Base-by-base conservation (phyloP, 2,113 vertebrate species). In the Gasterosteus aculeatus region DNA sequence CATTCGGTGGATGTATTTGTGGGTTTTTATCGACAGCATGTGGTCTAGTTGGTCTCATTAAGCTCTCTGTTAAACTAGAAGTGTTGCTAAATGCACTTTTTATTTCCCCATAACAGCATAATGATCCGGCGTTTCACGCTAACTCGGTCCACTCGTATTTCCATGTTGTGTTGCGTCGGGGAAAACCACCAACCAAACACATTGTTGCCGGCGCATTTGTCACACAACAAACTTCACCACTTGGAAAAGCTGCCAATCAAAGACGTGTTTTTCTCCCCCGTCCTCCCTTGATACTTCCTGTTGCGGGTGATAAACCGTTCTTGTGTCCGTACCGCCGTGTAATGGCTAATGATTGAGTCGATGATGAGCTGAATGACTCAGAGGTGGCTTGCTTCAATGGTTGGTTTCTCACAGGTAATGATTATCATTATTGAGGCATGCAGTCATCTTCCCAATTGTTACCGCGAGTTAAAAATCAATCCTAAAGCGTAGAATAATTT, bases 11-110 rank as follows among this genome's bases (percentile, higher is more conserved):
- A 15, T 16, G 59, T 58, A 42, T 56, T 26, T 39, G 11, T 44
- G 60, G 65, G 41, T 77, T 51, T 77, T 31, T 59, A 35, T 77
- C 78, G 38, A 57, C 62, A 54, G 16, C 10, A 47, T 73, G 63
- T 61, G 69, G n/a, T 61, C 31, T 31, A 2, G 22, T 26, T 72
- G 69, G 26, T 69, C 69, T 49, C 51, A 70, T 62, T 68, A 71
- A 58, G 19, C 7, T 3, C 61, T 71, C 44, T 51, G 79, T 68
- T 56, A 35, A 38, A 71, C 49, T 80, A 38, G 53, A 60, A 73
- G 67, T 58, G 75, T 15, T 11, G 7, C 49, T 67, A 29, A 38
- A 39, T 47, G 18, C 4, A 10, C 18, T n/a, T 10, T 35, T 31
- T 31, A 15, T 47, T 7, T 15, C 4, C 49, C 8, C 41, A 14